Percentiles rank a stretch among this genome's conserved stretches.
Evolutionary conservation across 2,113 vertebrate genomes (phyloP).

Genomic region (Lichenostomus cassidix): DNA sequence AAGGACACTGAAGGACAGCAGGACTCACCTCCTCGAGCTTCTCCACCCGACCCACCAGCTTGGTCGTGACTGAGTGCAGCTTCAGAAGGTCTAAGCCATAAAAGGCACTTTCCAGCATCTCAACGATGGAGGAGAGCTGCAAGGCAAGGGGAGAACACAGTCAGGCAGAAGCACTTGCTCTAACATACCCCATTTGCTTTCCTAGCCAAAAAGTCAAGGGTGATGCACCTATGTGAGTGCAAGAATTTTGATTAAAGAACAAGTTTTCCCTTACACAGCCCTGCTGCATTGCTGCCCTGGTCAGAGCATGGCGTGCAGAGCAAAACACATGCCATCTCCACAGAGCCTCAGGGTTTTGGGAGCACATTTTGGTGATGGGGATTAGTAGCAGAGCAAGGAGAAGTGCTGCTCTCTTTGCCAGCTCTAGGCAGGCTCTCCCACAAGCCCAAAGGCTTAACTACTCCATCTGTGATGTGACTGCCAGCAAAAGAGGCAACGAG

Average conservation of each 20-base stretch:
- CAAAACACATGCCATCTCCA: neutral
- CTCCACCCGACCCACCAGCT: constrained; percentile 86
- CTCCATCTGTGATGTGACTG: neutral
- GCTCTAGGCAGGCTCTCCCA: neutral
- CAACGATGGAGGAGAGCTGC: constrained; percentile 87
- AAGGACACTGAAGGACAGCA: neutral
- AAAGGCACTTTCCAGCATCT: constrained; percentile 92
- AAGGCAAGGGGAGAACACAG: neutral
- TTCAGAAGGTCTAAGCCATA: constrained; percentile 94
- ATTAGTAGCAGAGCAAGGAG: neutral
- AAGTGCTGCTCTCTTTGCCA: neutral
- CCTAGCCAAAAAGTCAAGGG: neutral
- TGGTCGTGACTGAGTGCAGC: constrained; percentile 87
- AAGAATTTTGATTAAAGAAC: neutral
- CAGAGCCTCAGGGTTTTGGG: neutral
- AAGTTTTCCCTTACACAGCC: neutral
- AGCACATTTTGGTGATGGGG: neutral
- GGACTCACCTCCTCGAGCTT: constrained; percentile 86
- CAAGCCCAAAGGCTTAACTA: neutral
- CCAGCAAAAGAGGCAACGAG: neutral
- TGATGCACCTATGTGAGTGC: fast-evolving
- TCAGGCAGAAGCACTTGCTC: neutral
- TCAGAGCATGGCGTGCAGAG: neutral
- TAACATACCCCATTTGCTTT: fast-evolving
- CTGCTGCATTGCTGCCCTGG: neutral